A percentile compares a stretch with the other conserved stretches of the same genome.
Conservation (phyloP, 92 coral and sea anemone genomes). For the Pocillopora meandrina region DNA sequence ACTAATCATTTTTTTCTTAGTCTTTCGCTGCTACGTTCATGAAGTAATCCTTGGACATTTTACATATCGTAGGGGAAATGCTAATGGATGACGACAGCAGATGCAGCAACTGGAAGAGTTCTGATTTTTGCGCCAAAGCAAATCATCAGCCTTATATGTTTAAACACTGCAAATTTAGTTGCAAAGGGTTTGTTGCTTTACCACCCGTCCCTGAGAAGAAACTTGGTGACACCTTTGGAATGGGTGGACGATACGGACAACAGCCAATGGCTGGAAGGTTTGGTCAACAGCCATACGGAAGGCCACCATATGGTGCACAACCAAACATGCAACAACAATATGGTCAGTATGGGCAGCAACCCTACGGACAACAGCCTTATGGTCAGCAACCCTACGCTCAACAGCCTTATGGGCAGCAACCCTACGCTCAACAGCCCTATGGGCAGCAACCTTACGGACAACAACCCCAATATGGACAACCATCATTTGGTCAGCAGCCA, state of each 20-base stretch:
- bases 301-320: slow-evolving; percentile 35
- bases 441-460: slow-evolving; percentile 41
- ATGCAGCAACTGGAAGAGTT: slow-evolving; percentile 65
- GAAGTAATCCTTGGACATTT: neutral
- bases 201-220: slow-evolving; percentile 23
- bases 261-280: slow-evolving; percentile 17
- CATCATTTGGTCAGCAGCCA: slow-evolving; percentile 19
- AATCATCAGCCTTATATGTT: slow-evolving; percentile 84
- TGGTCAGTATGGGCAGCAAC: slow-evolving; percentile 14
- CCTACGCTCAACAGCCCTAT: slow-evolving; percentile 38
- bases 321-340: slow-evolving; percentile 18
- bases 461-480: slow-evolving; percentile 29
- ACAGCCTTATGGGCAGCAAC: slow-evolving; percentile 37
- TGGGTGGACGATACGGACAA: slow-evolving; percentile 41
- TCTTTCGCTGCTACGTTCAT: too few relatives aligned
- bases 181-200: slow-evolving; percentile 53
- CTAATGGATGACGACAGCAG: slow-evolving; percentile 88
- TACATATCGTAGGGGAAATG: slow-evolving; percentile 47
- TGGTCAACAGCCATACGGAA: slow-evolving; percentile 43
- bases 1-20: neutral
- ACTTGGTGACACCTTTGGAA: slow-evolving; percentile 30
- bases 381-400: slow-evolving; percentile 32
- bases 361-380: slow-evolving; percentile 31
- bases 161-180: slow-evolving; percentile 79
- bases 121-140: slow-evolving; percentile 70